Evolutionary conservation across 1,140 invertebrate species (phyloP).

Genomic region (Drosophila eugracilis): DNA sequence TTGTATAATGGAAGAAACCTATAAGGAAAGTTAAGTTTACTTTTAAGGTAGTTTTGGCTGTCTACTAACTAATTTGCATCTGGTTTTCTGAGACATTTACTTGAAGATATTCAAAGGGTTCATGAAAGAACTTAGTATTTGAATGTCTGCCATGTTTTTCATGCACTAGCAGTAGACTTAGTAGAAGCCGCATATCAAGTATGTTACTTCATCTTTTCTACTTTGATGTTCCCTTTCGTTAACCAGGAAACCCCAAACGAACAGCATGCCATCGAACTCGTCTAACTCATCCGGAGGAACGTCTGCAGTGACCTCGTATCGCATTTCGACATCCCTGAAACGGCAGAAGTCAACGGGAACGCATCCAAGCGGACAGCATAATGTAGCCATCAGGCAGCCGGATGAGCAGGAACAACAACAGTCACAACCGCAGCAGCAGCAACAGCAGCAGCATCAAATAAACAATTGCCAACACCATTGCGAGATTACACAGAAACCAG

Average conservation of each 20-base stretch:
- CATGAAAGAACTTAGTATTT: too few species aligned
- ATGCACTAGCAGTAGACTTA: too few species aligned
- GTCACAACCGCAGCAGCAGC: slow-evolving; percentile 35
- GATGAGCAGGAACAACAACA: slow-evolving; percentile 54
- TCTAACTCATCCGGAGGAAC: slow-evolving; percentile 35
- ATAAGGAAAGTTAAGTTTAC: too few species aligned
- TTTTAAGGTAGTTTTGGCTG: too few species aligned
- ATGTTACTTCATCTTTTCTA: too few species aligned
- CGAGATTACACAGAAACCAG: slow-evolving; percentile 72
- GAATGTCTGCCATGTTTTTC: too few species aligned
- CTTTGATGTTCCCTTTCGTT: background rate
- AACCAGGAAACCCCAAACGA: slow-evolving; percentile 70
- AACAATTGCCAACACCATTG: slow-evolving; percentile 59
- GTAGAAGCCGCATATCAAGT: too few species aligned
- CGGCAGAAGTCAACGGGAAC: slow-evolving; percentile 70
- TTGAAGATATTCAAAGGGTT: too few species aligned
- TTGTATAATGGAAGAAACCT: too few species aligned
- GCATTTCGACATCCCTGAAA: slow-evolving; percentile 62
- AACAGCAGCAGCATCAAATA: slow-evolving; percentile 43
- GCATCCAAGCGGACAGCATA: slow-evolving; percentile 72
- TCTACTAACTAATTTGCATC: too few species aligned
- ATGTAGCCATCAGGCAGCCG: slow-evolving; percentile 40
- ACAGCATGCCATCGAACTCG: slow-evolving; percentile 68
- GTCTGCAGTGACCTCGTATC: slow-evolving; percentile 49
- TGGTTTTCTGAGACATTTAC: too few species aligned